phyloP scores from a whole-genome alignment of 2,888 invertebrate genomes.

The Nineta flava region DNA sequence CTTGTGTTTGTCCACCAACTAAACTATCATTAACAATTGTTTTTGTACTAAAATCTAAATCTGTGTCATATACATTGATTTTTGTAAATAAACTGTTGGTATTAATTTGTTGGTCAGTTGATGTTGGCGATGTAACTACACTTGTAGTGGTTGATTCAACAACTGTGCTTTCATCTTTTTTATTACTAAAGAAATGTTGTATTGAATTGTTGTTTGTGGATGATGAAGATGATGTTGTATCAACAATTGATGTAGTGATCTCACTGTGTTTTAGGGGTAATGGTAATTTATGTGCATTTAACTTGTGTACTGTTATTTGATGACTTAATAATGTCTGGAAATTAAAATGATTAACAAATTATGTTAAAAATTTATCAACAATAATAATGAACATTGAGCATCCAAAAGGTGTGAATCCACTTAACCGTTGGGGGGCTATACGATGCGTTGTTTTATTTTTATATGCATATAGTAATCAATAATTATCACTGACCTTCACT shows the following conservation, averaged over 20 bases:
- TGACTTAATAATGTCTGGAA: neutral
- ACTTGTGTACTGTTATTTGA: neutral
- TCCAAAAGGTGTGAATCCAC: too few relatives aligned
- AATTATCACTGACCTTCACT: too few relatives aligned
- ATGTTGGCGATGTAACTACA: neutral
- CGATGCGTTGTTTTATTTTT: too few relatives aligned
- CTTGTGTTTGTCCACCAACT: constrained; percentile 6
- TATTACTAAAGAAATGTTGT: too few relatives aligned
- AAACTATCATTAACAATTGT: constrained; percentile 5
- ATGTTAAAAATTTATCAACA: too few relatives aligned
- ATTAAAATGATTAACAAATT: neutral
- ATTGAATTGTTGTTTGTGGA: neutral
- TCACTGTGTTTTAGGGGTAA: neutral
- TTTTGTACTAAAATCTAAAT: constrained; percentile 1
- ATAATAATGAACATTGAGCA: too few relatives aligned
- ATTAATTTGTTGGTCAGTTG: neutral
- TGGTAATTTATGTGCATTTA: neutral
- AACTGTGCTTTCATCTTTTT: neutral
- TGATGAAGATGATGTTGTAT: neutral
- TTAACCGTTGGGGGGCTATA: too few relatives aligned
- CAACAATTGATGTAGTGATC: neutral
- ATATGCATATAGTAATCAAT: too few relatives aligned
- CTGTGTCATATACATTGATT: constrained; percentile 13
- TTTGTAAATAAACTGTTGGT: neutral
- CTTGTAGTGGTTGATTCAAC: neutral